Conservation (phyloP, 2,797 vertebrate species). For the Semotilus atromaculatus region DNA sequence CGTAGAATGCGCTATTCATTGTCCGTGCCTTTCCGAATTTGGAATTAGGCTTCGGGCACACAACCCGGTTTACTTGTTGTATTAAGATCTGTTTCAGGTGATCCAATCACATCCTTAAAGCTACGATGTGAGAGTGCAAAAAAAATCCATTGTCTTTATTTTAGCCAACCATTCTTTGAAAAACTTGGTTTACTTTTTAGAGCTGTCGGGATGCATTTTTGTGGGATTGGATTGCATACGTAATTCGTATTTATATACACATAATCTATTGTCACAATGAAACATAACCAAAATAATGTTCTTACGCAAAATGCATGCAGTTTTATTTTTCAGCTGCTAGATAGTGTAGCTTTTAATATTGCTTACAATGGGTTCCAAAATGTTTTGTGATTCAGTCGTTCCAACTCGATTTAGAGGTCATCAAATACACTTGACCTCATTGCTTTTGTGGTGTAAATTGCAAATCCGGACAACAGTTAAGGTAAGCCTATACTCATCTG, state of each 20-base stretch:
- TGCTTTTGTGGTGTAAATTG: background rate
- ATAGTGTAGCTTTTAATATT: background rate
- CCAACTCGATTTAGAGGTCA: background rate
- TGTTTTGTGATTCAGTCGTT: background rate
- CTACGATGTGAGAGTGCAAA: no score
- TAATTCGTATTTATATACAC: background rate
- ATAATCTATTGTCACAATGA: background rate
- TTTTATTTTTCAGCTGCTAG: background rate
- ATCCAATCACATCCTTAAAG: no score
- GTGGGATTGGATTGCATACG: no score
- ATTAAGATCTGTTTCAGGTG: no score
- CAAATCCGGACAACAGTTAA: background rate
- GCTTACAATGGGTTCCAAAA: background rate
- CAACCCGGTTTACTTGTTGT: background rate
- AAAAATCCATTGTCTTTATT: background rate
- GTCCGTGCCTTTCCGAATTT: background rate
- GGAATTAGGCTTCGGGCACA: background rate
- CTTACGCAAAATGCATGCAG: background rate
- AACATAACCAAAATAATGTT: background rate
- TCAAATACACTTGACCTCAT: background rate
- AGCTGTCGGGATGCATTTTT: no score
- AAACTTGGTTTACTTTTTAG: no score
- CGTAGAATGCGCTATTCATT: background rate
- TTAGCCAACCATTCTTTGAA: background rate
- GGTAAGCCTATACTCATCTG: background rate